phyloP scores from a whole-genome alignment of 2,113 vertebrate genomes.

The Arothron firmamentum region DNA sequence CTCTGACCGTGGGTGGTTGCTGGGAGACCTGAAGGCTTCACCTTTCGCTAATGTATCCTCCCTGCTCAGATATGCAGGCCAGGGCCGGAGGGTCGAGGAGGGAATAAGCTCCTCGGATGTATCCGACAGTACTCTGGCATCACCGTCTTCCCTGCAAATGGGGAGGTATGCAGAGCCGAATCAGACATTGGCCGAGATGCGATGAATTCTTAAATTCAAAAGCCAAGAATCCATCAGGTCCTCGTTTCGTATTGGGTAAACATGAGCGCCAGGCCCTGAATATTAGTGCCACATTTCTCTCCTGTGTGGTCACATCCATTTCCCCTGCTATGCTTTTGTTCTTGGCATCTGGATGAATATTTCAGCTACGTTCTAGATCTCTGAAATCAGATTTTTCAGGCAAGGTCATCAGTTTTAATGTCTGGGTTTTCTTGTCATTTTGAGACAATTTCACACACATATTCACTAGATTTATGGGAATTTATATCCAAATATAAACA shows the following conservation, averaged over 20 bases:
- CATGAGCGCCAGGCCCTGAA: slow-evolving; percentile 28
- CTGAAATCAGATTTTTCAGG: neutral
- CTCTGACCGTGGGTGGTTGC: neutral
- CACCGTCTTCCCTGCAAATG: slow-evolving; percentile 31
- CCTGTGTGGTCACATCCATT: slow-evolving; percentile 25
- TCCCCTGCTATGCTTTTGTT: slow-evolving; percentile 20
- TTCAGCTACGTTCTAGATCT: neutral
- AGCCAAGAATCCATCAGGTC: slow-evolving; percentile 47
- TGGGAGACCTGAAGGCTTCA: neutral
- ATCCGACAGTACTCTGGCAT: slow-evolving; percentile 34
- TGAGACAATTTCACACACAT: neutral
- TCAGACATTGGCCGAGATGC: slow-evolving; percentile 40
- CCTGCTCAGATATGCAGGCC: slow-evolving; percentile 26
- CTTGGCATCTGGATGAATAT: neutral
- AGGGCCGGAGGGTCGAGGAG: slow-evolving; percentile 27
- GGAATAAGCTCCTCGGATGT: slow-evolving; percentile 32
- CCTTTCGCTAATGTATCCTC: neutral
- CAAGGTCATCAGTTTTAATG: neutral
- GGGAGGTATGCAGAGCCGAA: slow-evolving; percentile 41
- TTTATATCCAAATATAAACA: neutral
- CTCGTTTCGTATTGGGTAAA: slow-evolving; percentile 46
- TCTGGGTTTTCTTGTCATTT: neutral
- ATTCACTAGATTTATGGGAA: neutral
- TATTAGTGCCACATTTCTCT: slow-evolving; percentile 33
- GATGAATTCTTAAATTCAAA: slow-evolving; percentile 42